phyloP scores from a whole-genome alignment of 2,797 vertebrate species.

The Crenichthys baileyi region DNA sequence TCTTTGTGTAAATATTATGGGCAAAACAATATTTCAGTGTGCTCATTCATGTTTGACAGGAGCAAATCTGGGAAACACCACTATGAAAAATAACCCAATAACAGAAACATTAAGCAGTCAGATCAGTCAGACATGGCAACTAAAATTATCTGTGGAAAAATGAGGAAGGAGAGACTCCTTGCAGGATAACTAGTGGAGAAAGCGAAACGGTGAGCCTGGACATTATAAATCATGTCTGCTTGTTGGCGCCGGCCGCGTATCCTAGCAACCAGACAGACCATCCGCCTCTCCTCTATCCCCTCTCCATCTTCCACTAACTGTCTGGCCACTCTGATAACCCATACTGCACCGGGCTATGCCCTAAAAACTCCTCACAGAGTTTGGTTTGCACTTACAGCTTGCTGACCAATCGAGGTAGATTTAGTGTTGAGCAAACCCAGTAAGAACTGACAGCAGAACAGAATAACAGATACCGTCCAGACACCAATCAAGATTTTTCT shows the following conservation, averaged over 20 bases:
- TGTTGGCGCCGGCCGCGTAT: conserved; percentile 77
- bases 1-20: background rate
- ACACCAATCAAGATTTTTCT: conserved; percentile 1
- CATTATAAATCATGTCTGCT: conserved; percentile 82
- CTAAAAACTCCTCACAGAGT: conserved; percentile 55
- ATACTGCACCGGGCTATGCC: conserved; percentile 66
- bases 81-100: conserved; percentile 46
- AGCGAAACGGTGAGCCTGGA: conserved; percentile 77
- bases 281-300: conserved; percentile 68
- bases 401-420: conserved; percentile 28
- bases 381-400: conserved; percentile 33
- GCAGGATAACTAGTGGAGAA: conserved; percentile 68
- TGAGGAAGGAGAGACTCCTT: conserved; percentile 53
- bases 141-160: conserved; percentile 51
- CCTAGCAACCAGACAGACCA: conserved; percentile 81
- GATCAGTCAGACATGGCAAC: conserved; percentile 42
- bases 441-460: conserved; percentile 33
- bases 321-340: conserved; percentile 75
- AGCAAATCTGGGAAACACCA: conserved; percentile 37
- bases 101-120: conserved; percentile 40
- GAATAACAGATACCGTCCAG: background rate
- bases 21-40: background rate
- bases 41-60: conserved; percentile 10
- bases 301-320: conserved; percentile 64
- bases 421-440: conserved; percentile 20